A percentile compares a stretch with the other conserved stretches of the same genome.
Conservation (phyloP, 2,888 invertebrate species). For the Nemotelus pantherinus region DNA sequence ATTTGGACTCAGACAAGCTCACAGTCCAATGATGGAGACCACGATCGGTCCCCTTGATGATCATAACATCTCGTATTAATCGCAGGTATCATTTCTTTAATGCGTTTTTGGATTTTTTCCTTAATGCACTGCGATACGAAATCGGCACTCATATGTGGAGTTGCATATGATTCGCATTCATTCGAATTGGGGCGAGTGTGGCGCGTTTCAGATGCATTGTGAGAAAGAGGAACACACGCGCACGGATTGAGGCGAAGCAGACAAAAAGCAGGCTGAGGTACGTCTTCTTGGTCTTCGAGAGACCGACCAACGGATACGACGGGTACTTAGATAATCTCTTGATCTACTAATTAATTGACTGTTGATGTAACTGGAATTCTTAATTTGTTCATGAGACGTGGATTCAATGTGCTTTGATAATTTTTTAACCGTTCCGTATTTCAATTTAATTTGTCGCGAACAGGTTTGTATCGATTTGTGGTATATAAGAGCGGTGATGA, state of each 20-base stretch:
- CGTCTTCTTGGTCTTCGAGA: too few relatives aligned
- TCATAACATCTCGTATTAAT: constrained; percentile 17
- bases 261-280: too few relatives aligned
- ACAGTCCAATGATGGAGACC: not conserved
- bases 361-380: constrained; percentile 58
- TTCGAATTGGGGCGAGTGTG: not conserved
- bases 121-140: constrained; percentile 28
- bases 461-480: constrained; percentile 35
- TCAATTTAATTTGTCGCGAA: constrained; percentile 17
- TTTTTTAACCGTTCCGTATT: constrained; percentile 13
- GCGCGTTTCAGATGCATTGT: constrained; percentile 23
- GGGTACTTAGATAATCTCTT: constrained; percentile 59
- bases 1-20: constrained; percentile 7
- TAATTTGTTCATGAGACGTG: constrained; percentile 28
- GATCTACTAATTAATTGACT: constrained; percentile 66
- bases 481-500: not conserved
- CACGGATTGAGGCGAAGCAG: not conserved
- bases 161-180: not conserved
- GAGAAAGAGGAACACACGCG: not conserved
- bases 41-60: constrained; percentile 32
- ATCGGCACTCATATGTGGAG: not conserved
- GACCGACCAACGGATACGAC: not conserved
- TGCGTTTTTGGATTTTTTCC: constrained; percentile 31
- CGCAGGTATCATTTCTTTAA: constrained; percentile 26
- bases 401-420: constrained; percentile 15